A percentile compares a stretch with the other conserved stretches of the same genome.
These are phyloP conservation scores for Morpho achilles DNA, from an alignment of 2,888 invertebrate species.

Conservation along the genomic window DNA sequence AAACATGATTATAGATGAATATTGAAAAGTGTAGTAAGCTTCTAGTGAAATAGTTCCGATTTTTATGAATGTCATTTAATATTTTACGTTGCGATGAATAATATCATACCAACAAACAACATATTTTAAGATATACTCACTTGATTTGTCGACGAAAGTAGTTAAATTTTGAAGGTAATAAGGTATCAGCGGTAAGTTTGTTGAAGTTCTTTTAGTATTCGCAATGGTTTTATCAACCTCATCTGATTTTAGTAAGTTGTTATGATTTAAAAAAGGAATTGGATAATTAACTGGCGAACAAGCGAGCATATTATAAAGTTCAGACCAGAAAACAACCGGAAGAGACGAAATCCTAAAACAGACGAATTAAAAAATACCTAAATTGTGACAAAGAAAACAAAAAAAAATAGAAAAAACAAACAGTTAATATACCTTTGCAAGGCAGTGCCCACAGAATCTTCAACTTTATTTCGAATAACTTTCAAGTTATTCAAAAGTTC, in stretches of 20 bases:
- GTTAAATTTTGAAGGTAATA: conserved; percentile 59
- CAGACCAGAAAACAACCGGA: conserved; percentile 55
- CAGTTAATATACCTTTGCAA: conserved; percentile 37
- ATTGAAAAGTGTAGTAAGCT: too few relatives aligned
- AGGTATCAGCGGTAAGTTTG: conserved; percentile 53
- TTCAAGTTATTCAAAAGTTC: conserved; percentile 49
- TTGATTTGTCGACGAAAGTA: conserved; percentile 41
- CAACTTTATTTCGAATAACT: conserved; percentile 39
- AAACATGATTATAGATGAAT: too few relatives aligned
- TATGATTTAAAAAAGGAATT: conserved; percentile 44
- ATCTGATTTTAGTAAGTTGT: conserved; percentile 29
- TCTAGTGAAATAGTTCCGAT: too few relatives aligned
- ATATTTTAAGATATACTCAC: conserved; percentile 18
- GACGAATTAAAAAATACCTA: not conserved
- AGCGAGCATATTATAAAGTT: conserved; percentile 51
- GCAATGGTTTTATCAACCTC: conserved; percentile 43
- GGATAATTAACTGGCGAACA: conserved; percentile 57
- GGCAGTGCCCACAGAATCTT: conserved; percentile 30
- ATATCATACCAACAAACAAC: not conserved
- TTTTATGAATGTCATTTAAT: not conserved
- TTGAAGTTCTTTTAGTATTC: conserved; percentile 47
- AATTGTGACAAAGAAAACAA: not conserved
- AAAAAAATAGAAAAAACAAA: not conserved
- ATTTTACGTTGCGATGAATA: not conserved
- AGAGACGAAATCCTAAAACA: conserved; percentile 52